Conservation (phyloP, 2,888 invertebrate species). For the Latrodectus elegans region DNA sequence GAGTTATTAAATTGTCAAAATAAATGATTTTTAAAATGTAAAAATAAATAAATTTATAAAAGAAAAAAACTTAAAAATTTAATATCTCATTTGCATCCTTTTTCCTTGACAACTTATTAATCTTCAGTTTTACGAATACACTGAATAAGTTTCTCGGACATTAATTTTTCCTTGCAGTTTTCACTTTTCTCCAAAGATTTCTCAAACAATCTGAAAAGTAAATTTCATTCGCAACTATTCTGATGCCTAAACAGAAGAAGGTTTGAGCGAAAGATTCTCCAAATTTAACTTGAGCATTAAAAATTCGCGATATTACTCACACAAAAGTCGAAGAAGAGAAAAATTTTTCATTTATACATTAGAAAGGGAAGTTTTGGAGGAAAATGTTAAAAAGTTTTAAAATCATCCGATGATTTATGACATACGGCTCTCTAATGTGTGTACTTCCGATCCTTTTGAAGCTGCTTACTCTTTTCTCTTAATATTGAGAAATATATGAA, state of each 20-base stretch:
- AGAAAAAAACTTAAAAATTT: background rate
- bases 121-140: background rate
- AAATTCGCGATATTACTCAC: background rate
- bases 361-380: conserved; percentile 1
- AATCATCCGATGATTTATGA: conserved; percentile 24
- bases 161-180: conserved; percentile 13
- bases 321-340: background rate
- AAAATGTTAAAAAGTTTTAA: conserved; percentile 41
- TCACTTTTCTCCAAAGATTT: background rate
- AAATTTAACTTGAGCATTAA: conserved; percentile 10
- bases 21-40: too few species aligned
- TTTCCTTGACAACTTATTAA: conserved; percentile 11
- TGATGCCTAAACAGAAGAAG: conserved; percentile 1
- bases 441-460: background rate
- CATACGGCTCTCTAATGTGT: conserved; percentile 13
- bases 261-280: background rate
- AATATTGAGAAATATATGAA: background rate
- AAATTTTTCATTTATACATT: conserved; percentile 39
- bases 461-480: background rate
- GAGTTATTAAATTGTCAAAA: too few species aligned
- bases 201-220: background rate
- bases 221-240: background rate
- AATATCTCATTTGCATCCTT: conserved; percentile 1
- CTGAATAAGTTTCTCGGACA: background rate
- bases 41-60: too few species aligned